Base-by-base conservation (phyloP, 1,140 invertebrate genomes). In the Dufourea novaeangliae region DNA sequence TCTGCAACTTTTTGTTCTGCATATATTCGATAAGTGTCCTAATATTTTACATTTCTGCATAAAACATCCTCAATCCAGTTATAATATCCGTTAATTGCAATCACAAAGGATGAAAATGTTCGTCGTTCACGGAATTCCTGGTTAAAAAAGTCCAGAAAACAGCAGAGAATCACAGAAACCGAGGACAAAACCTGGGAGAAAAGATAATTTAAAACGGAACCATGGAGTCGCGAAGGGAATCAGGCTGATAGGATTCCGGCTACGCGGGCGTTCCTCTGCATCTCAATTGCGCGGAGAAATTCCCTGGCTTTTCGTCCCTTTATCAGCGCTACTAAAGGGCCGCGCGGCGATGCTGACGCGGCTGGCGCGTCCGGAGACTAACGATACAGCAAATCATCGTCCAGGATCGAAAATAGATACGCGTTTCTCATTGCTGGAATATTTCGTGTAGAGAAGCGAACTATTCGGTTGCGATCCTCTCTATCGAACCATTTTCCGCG, bases 381-480 rank as follows among this genome's bases (percentile, higher is more conserved):
- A 68, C 73, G 52, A 59, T 68, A 75, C 52, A 59, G 73, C n/a
- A 57, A 59, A 59, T 39, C 20, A 7, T n/a, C n/a, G n/a, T n/a
- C 14, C 2, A n/a, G 52, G 64, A 69, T 56, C 63, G 39, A 68
- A 32, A 69, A 41, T 39, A 75, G 57, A 74, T 52, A 39, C 34
- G 22, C 62, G 52, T 68, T 57, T 66, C 44, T 56, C 63, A 68
- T 75, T 57, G 44, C 68, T 75, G 39, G 14, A 34, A 34, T 25
- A 14, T 17, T 32, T 5, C 20, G 1, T 20, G 22, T n/a, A n/a
- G n/a, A n/a, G n/a, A n/a, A n/a, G n/a, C n/a, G n/a, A n/a, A n/a
- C n/a, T n/a, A n/a, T n/a, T n/a, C n/a, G n/a, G n/a, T n/a, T n/a
- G n/a, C n/a, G n/a, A n/a, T n/a, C n/a, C n/a, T n/a, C n/a, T n/a